Percentiles rank a stretch among this genome's conserved stretches.
Evolutionary conservation across 2,888 invertebrate genomes (phyloP).

Genomic region (Neuroscelio doddi): DNA sequence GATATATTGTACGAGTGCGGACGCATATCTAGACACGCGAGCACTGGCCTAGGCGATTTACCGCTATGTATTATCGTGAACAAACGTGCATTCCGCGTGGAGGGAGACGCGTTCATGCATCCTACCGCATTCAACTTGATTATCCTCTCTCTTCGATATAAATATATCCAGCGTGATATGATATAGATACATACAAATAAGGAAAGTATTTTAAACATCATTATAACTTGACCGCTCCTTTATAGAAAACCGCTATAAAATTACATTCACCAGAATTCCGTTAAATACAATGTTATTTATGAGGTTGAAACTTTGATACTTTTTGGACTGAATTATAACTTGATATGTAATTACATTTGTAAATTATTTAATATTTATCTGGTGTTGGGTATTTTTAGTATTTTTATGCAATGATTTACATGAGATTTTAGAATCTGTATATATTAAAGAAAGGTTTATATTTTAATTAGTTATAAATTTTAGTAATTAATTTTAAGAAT

Average conservation of each 20-base stretch:
- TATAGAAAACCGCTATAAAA: slow-evolving; percentile 26
- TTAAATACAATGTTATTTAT: neutral
- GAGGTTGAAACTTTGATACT: too few relatives aligned
- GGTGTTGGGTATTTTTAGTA: too few relatives aligned
- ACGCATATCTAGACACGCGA: slow-evolving; percentile 41
- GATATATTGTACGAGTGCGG: slow-evolving; percentile 29
- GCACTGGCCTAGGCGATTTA: slow-evolving; percentile 44
- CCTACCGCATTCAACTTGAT: slow-evolving; percentile 16
- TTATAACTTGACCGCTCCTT: slow-evolving; percentile 21
- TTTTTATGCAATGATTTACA: too few relatives aligned
- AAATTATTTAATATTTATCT: too few relatives aligned
- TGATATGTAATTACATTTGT: too few relatives aligned
- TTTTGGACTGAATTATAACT: too few relatives aligned
- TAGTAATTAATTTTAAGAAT: too few relatives aligned
- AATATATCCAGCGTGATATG: slow-evolving; percentile 22
- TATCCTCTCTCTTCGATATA: slow-evolving; percentile 27
- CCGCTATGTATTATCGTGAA: slow-evolving; percentile 45
- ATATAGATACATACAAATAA: slow-evolving; percentile 24
- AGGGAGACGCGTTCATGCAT: slow-evolving; percentile 9
- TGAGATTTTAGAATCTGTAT: too few relatives aligned
- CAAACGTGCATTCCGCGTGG: slow-evolving; percentile 21
- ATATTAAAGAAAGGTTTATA: too few relatives aligned
- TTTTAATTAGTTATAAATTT: too few relatives aligned
- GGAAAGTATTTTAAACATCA: slow-evolving; percentile 23
- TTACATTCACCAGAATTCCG: slow-evolving; percentile 10